Evolutionary conservation across 2,797 vertebrate species (phyloP), one percentile per base, ranked within the genome.

Genomic region (Remorina albescens): DNA sequence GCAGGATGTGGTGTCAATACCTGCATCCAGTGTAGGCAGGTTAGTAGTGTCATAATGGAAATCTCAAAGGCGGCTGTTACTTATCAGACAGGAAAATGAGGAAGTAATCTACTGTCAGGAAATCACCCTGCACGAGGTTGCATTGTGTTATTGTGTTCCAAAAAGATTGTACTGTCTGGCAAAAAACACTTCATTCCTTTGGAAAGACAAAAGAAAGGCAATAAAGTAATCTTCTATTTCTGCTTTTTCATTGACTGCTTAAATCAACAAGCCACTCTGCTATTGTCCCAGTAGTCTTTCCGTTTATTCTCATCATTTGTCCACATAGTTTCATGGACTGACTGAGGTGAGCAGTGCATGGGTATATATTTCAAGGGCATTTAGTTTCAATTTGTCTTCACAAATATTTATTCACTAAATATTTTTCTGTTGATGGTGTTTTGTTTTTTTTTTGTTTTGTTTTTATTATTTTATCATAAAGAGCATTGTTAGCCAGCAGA

Each of bases 151-250:
- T 67, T 56, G 58, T 74, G 67, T 70, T 78, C 51, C 71, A 44
- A 28, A 46, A 66, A 80, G 65, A 75, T 71, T 76, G 78, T 36
- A 26, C 71, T 67, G 63, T 68, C 72, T 76, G 74, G 47, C 59
- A 58, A 61, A 50, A 82, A 79, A 37, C 18, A 65, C 70, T 39
- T 53, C 62, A 26, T 67, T 49, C 51, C 41, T 72, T 72, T 71
- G 54, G 25, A 83, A 66, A 78, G 73, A 54, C 73, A 83, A 84
- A 88, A 82, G 80, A 90, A 85, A 87, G 76, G 71, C 82, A 66
- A 81, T 65, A 53, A 78, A 80, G 81, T 89, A 47, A 84, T 91
- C 87, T 88, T 88, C 70, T 81, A 67, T 84, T 86, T 84, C 74
- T 76, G 68, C 70, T 71, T 86, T 71, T 82, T 76, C 74, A 88